Evolutionary conservation across 2,888 invertebrate species (phyloP), one percentile per base, ranked within the genome.

Genomic region (Euplagia quadripunctaria): DNA sequence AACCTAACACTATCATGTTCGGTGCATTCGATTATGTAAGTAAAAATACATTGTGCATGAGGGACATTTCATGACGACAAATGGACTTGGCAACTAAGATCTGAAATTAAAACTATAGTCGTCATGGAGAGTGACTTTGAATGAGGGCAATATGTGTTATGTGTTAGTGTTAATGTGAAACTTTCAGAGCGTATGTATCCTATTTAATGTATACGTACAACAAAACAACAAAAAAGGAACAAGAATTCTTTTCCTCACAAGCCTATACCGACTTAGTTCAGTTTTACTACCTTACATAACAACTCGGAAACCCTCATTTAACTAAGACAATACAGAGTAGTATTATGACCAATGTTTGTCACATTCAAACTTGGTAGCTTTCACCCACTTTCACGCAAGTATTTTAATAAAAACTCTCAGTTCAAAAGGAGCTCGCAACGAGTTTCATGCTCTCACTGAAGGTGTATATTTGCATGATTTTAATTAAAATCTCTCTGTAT

Each of bases 391-490:
- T 79, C 76, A 74, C 70, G 74, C 78, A 87, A 86, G 87, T 86
- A 87, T 88, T 88, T 89, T 88, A 88, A 89, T 89, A 89, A 89
- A 89, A 89, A 84, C 68, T 82, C 77, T 77, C 65, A 69, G 67
- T 79, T 82, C 77, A 79, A 86, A 87, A 83, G 83, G 80, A 84
- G 83, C 76, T 82, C 71, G 76, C 81, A 64, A 78, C 74, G 73
- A 86, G 80, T 83, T 83, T 78, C 77, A 75, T 79, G 70, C 76
- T 83, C 75, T 73, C 69, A 78, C 81, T 82, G 78, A 85, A 89
- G 88, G 88, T 89, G 88, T 89, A 86, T 85, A 90, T 91, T 92
- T 90, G 90, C 90, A 92, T 90, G 86, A 86, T 89, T 91, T 90
- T 90, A 92, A 92, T 92, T 92, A 90, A 92, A 90, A 89, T 84